These are phyloP conservation scores for Petrosia ficiformis DNA, from an alignment of 37 sponge, comb jelly and placozoan species.

Conservation along the genomic window DNA sequence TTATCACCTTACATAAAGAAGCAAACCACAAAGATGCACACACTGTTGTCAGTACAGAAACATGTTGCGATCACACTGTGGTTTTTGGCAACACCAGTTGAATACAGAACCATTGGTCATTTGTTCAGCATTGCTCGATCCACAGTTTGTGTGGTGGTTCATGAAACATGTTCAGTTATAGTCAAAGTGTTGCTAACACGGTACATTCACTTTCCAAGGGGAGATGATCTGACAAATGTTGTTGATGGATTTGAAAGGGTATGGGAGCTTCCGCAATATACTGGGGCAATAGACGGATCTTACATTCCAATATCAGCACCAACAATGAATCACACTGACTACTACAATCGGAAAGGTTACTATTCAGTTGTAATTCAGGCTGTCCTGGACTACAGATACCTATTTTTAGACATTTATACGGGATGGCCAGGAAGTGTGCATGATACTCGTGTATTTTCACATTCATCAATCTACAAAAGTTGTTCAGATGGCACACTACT, in stretches of 20 bases:
- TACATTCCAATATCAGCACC: constrained; percentile 32
- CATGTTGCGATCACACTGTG: constrained; percentile 33
- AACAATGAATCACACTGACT: constrained; percentile 29
- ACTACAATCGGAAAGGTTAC: constrained; percentile 44
- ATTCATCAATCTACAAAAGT: constrained; percentile 18
- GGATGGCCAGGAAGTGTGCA: constrained; percentile 63
- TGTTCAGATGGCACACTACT: neutral
- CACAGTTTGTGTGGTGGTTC: constrained; percentile 24
- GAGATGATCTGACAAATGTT: neutral
- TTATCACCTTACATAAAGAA: neutral
- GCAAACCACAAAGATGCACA: constrained; percentile 6
- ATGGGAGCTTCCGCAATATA: constrained; percentile 26
- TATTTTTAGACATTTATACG: constrained; percentile 14
- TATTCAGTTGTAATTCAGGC: constrained; percentile 43
- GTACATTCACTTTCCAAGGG: constrained; percentile 20
- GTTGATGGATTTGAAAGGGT: constrained; percentile 7
- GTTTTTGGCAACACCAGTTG: constrained; percentile 18
- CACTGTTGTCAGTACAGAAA: constrained; percentile 9
- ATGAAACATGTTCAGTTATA: constrained; percentile 27
- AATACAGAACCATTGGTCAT: constrained; percentile 34
- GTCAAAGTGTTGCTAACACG: constrained; percentile 1
- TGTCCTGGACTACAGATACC: constrained; percentile 19
- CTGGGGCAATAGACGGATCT: constrained; percentile 45
- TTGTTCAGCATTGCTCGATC: too few species aligned
- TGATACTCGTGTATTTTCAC: constrained; percentile 39